Evolutionary conservation across 2,888 invertebrate species (phyloP).

Genomic region (Acleris literana): DNA sequence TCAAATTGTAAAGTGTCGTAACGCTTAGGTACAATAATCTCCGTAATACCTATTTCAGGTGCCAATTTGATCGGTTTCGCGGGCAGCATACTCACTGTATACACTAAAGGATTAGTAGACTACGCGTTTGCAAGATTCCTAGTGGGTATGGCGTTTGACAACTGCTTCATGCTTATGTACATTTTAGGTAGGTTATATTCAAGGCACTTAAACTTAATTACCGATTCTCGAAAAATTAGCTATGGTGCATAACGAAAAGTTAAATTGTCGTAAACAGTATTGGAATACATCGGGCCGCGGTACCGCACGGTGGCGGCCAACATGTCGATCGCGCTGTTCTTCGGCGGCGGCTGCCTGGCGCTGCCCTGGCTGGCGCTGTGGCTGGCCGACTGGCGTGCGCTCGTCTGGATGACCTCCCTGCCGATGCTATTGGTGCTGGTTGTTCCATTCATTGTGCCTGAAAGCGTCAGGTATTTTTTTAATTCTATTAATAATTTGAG

Average conservation of each 20-base stretch:
- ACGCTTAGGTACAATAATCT: too few relatives aligned
- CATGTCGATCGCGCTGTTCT: constrained; percentile 78
- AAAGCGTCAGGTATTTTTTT: too few relatives aligned
- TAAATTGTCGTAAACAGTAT: constrained; percentile 48
- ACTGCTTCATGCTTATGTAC: constrained; percentile 93
- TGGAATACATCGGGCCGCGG: constrained; percentile 78
- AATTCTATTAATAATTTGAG: too few relatives aligned
- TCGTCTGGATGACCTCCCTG: constrained; percentile 63
- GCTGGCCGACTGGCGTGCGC: constrained; percentile 70
- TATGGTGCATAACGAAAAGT: too few relatives aligned
- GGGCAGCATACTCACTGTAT: constrained; percentile 86
- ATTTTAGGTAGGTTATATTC: constrained; percentile 86
- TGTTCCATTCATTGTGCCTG: too few relatives aligned
- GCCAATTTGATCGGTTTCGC: constrained; percentile 87
- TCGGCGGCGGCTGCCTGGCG: constrained; percentile 70
- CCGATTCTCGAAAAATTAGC: too few relatives aligned
- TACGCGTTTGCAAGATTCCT: constrained; percentile 90
- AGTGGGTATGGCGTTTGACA: constrained; percentile 92
- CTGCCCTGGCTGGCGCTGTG: constrained; percentile 78
- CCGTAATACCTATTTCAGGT: constrained; percentile 54
- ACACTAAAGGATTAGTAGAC: constrained; percentile 86
- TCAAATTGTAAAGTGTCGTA: too few relatives aligned
- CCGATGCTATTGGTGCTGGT: constrained; percentile 61
- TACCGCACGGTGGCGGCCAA: constrained; percentile 80
- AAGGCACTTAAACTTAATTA: too few relatives aligned